phyloP scores from a whole-genome alignment of 2,113 vertebrate species.

The Tursiops truncatus region DNA sequence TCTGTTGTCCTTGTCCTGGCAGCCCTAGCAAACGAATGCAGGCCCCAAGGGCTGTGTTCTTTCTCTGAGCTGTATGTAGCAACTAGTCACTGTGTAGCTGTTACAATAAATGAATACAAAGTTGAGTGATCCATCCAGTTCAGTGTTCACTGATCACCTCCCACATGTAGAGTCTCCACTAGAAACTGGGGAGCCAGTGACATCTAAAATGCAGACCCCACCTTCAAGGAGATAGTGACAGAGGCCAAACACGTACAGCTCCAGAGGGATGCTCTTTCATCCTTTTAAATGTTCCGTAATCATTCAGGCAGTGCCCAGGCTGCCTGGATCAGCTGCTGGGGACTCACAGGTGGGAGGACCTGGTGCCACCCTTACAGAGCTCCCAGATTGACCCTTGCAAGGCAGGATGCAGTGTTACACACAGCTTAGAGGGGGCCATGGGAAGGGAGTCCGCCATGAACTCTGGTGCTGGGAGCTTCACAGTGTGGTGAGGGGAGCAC shows the following conservation, averaged over 20 bases:
- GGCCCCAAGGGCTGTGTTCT: neutral
- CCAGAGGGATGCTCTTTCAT: neutral
- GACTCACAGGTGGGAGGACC: neutral
- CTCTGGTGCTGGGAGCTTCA: neutral
- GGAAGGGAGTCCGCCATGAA: rapidly evolving
- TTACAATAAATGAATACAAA: neutral
- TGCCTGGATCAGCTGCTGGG: neutral
- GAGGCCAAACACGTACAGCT: neutral
- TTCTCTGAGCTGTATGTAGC: neutral
- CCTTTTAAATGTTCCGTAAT: rapidly evolving
- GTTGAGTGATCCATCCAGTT: neutral
- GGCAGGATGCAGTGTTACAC: neutral
- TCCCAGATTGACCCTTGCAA: neutral
- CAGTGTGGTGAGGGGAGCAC: neutral
- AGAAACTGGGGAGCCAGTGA: neutral
- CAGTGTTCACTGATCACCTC: neutral
- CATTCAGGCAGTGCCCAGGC: too few relatives aligned
- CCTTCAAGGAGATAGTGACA: neutral
- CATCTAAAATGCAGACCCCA: neutral
- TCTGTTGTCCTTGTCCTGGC: neutral
- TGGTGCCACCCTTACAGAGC: too few relatives aligned
- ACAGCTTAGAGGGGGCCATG: neutral
- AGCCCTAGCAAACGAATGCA: neutral
- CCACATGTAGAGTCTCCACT: rapidly evolving
- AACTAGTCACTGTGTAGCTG: rapidly evolving